phyloP scores from a whole-genome alignment of 2,113 vertebrate species.

The Macaca mulatta region DNA sequence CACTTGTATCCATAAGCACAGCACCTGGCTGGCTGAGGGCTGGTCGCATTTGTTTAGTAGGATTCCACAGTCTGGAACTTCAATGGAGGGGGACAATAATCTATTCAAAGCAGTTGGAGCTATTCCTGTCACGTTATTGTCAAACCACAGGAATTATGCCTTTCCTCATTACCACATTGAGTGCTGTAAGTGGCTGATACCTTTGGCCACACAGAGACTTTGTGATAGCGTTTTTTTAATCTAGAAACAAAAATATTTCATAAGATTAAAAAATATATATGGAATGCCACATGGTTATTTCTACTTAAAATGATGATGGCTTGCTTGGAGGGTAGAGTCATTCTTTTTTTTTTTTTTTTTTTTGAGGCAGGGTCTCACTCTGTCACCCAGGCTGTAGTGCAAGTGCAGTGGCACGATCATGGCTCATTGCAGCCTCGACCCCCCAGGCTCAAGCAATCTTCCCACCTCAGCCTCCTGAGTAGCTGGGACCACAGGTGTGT shows the following conservation, averaged over 20 bases:
- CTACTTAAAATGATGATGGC: background rate
- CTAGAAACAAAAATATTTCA: constrained; percentile 48
- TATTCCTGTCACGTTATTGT: constrained; percentile 60
- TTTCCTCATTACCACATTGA: constrained; percentile 60
- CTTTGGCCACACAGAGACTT: background rate
- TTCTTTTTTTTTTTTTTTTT: too few relatives aligned
- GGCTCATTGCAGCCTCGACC: too few relatives aligned
- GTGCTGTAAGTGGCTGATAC: constrained; percentile 55
- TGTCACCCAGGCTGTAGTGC: too few relatives aligned
- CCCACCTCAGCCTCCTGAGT: too few relatives aligned
- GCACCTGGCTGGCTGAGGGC: background rate
- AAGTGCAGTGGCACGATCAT: too few relatives aligned
- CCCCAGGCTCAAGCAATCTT: too few relatives aligned
- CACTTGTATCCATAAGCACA: background rate
- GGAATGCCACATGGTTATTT: background rate
- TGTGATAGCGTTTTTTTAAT: constrained; percentile 51
- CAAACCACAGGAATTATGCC: constrained; percentile 66
- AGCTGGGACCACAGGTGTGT: too few relatives aligned
- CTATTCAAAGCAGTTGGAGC: constrained; percentile 57
- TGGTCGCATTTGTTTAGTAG: background rate
- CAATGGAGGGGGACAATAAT: background rate
- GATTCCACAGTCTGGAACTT: constrained; percentile 13
- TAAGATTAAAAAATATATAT: background rate
- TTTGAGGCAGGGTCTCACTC: too few relatives aligned
- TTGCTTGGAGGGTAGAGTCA: background rate